These are phyloP conservation scores for Eubucco bourcierii DNA, from an alignment of 2,113 vertebrate genomes.

Conservation along the genomic window DNA sequence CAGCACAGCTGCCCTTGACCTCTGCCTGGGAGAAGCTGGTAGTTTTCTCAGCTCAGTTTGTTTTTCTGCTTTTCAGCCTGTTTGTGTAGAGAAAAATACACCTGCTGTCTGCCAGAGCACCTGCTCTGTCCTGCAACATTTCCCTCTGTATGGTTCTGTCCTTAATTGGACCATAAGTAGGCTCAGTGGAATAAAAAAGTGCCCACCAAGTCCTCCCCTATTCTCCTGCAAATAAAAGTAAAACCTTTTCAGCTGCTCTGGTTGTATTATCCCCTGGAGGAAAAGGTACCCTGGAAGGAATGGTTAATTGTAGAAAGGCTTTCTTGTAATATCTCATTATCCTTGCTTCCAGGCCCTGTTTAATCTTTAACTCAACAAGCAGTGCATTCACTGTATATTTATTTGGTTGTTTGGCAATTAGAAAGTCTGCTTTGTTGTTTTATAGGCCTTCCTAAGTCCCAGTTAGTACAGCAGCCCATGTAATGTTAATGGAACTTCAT, in stretches of 20 bases:
- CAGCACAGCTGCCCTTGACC: background rate
- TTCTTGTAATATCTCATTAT: constrained; percentile 69
- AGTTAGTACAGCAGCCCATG: constrained; percentile 61
- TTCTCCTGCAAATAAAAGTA: constrained; percentile 40
- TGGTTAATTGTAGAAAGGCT: constrained; percentile 54
- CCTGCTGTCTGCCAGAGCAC: constrained; percentile 32
- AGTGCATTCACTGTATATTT: constrained; percentile 63
- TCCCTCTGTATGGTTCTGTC: background rate
- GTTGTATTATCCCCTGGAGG: constrained; percentile 49
- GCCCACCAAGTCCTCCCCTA: background rate
- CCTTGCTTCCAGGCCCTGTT: constrained; percentile 66
- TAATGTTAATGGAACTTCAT: constrained; percentile 74
- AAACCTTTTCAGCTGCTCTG: constrained; percentile 43
- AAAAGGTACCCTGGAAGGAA: constrained; percentile 64
- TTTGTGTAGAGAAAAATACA: background rate
- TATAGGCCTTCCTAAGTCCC: constrained; percentile 60
- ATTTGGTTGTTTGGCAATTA: constrained; percentile 73
- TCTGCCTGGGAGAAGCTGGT: background rate
- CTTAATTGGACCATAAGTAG: background rate
- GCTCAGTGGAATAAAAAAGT: background rate
- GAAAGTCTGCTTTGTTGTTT: constrained; percentile 64
- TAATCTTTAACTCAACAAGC: constrained; percentile 78
- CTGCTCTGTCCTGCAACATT: background rate
- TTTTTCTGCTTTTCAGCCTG: background rate
- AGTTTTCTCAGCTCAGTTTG: background rate